phyloP scores from a whole-genome alignment of 1,140 invertebrate species.

The Heterodera schachtii region DNA sequence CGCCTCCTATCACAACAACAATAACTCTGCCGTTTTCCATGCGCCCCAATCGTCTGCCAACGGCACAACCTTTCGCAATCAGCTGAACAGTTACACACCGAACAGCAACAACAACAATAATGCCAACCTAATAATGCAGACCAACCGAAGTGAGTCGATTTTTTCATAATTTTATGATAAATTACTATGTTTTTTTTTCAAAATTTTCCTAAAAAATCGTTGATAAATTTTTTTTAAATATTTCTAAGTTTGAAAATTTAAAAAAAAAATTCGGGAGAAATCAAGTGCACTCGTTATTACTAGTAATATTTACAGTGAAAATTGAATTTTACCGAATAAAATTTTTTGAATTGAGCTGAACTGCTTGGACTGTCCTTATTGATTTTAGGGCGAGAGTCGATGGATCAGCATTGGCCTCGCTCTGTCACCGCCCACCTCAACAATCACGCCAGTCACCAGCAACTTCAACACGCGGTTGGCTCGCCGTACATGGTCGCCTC shows the following conservation, averaged over 20 bases:
- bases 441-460: neutral
- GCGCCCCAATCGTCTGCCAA: neutral
- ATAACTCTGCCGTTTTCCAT: neutral
- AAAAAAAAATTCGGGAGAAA: too few species aligned
- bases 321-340: too few species aligned
- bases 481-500: neutral
- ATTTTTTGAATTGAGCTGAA: neutral
- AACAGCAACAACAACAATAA: neutral
- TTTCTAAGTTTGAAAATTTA: too few species aligned
- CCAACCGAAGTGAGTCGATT: neutral
- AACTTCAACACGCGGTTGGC: neutral
- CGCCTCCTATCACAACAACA: conserved; percentile 4
- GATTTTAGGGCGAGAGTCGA: conserved; percentile 4
- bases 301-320: too few species aligned
- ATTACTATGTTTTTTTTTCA: too few species aligned
- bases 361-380: neutral
- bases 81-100: neutral
- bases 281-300: too few species aligned
- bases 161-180: too few species aligned
- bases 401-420: neutral
- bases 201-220: too few species aligned
- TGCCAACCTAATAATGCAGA: neutral
- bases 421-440: neutral
- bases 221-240: too few species aligned
- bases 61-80: neutral